These are phyloP conservation scores for Caretta caretta DNA, from an alignment of 2,113 vertebrate species.

Conservation along the genomic window DNA sequence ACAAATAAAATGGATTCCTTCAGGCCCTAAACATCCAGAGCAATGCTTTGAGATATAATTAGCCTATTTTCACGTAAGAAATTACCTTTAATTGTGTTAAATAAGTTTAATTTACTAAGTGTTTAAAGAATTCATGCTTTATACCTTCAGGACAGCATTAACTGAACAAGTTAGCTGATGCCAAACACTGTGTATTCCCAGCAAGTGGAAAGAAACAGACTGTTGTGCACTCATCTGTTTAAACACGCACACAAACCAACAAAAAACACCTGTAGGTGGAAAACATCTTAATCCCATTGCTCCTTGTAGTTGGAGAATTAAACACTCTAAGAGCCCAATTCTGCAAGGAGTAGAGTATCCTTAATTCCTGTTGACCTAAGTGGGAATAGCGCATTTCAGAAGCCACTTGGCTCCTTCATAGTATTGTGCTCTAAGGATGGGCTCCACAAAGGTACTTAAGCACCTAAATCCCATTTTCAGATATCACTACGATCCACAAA, in stretches of 20 bases:
- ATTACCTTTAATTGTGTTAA: accelerated
- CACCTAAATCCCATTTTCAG: too few species aligned
- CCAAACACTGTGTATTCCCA: not conserved
- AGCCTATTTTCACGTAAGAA: not conserved
- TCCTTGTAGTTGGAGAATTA: not conserved
- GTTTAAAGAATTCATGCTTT: not conserved
- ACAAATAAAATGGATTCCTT: not conserved
- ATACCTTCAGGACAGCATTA: not conserved
- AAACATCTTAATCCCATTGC: not conserved
- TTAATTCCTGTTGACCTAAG: not conserved
- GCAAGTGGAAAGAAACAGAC: not conserved
- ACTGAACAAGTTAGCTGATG: not conserved
- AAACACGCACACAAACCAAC: not conserved
- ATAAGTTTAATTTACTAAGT: not conserved
- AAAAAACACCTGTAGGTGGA: not conserved
- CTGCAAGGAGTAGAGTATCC: not conserved
- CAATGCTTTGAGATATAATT: not conserved
- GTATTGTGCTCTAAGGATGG: not conserved
- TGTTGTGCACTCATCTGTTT: not conserved
- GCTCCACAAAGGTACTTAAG: not conserved
- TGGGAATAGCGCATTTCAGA: not conserved
- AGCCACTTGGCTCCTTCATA: accelerated
- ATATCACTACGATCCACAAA: too few species aligned
- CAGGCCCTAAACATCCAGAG: not conserved
- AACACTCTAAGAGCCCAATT: not conserved